Conservation (phyloP, 2,888 invertebrate species). For the Tetranychus piercei region DNA sequence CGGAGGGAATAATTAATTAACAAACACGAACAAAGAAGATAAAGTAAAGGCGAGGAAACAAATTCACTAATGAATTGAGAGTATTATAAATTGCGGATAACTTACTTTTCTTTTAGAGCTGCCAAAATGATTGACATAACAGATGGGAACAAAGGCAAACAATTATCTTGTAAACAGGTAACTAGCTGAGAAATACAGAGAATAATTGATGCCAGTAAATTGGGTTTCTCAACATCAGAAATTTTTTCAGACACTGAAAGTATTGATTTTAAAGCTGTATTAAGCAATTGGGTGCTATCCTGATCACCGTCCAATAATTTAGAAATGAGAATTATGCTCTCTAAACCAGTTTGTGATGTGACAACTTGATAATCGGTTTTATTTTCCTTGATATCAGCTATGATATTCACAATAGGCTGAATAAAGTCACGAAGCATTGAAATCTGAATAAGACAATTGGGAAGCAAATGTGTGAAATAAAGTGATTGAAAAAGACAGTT, state of each 20-base stretch:
- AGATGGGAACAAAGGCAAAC: slow-evolving; percentile 16
- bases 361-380: neutral
- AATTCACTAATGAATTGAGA: neutral
- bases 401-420: slow-evolving; percentile 1
- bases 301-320: neutral
- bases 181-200: slow-evolving; percentile 18
- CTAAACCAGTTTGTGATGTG: slow-evolving; percentile 4
- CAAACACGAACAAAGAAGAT: neutral
- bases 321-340: neutral
- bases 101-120: slow-evolving; percentile 6
- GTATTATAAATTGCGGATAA: slow-evolving; percentile 7
- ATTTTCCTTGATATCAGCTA: neutral
- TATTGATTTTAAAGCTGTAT: neutral
- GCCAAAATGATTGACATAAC: slow-evolving; percentile 12
- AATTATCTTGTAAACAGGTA: slow-evolving; percentile 5
- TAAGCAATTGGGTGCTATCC: neutral
- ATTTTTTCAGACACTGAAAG: neutral
- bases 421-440: neutral
- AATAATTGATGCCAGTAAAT: slow-evolving; percentile 16
- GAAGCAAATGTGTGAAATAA: neutral
- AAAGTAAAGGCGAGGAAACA: neutral
- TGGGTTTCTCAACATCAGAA: neutral
- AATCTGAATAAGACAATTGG: neutral
- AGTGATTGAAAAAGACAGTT: neutral
- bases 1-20: neutral